A percentile compares a stretch with the other conserved stretches of the same genome.
These are phyloP conservation scores for Neolamprologus variostigma DNA, from an alignment of 2,113 vertebrate species.

Conservation along the genomic window DNA sequence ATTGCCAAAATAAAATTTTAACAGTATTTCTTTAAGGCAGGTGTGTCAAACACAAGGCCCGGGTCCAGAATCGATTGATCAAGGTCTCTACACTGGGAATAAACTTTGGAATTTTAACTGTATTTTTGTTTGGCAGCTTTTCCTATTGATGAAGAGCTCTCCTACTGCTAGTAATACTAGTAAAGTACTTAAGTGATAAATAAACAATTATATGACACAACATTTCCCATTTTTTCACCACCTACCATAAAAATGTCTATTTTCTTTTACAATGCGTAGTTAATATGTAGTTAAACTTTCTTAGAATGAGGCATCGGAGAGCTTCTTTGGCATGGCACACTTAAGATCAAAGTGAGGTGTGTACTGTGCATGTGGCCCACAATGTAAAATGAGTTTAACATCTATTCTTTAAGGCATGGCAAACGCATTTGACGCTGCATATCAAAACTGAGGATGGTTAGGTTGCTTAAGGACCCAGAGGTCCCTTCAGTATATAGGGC, in stretches of 20 bases:
- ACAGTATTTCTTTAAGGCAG: neutral
- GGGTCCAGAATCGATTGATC: fast-evolving
- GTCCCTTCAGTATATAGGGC: neutral
- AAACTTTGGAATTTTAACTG: neutral
- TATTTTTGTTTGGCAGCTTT: neutral
- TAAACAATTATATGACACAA: neutral
- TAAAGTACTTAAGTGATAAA: neutral
- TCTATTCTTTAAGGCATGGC: neutral
- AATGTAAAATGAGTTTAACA: neutral
- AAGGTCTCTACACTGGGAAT: neutral
- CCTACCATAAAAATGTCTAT: neutral
- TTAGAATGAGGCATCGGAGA: neutral
- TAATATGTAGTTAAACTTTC: neutral
- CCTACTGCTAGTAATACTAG: neutral
- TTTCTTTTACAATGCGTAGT: fast-evolving
- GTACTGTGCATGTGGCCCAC: neutral
- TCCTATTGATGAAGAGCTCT: neutral
- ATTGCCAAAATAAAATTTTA: neutral
- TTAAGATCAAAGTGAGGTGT: neutral
- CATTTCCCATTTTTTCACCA: neutral
- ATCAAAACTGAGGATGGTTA: neutral
- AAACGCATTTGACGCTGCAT: neutral
- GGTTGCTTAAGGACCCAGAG: neutral
- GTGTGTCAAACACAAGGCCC: neutral
- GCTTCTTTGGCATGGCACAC: neutral